phyloP scores from a whole-genome alignment of 2,113 vertebrate species.

The Aegithalos caudatus region DNA sequence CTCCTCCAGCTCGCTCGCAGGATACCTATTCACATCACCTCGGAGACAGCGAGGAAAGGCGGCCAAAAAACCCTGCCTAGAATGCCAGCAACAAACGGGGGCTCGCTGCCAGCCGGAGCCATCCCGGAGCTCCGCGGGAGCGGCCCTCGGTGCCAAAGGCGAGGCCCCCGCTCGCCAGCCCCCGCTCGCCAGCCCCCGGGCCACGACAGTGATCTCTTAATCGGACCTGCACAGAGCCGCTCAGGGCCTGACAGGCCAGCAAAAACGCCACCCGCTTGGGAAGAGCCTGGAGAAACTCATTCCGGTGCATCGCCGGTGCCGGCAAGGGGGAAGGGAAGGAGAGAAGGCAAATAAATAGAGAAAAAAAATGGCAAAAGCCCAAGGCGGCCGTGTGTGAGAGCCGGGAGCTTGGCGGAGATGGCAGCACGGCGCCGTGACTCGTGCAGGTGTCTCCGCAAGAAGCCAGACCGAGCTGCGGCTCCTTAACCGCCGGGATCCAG shows the following conservation, averaged over 20 bases:
- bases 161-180: too few species aligned
- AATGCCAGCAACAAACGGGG: slow-evolving; percentile 23
- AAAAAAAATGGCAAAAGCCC: slow-evolving; percentile 31
- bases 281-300: background rate
- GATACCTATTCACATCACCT: background rate
- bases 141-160: slow-evolving; percentile 31
- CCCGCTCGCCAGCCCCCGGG: too few species aligned
- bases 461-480: background rate
- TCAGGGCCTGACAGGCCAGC: background rate
- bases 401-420: background rate
- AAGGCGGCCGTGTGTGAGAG: background rate
- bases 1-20: background rate
- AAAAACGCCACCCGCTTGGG: background rate
- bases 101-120: slow-evolving; percentile 8
- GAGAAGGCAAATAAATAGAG: background rate
- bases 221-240: background rate
- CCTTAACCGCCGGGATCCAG: background rate
- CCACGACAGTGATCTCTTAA: slow-evolving; percentile 48
- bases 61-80: slow-evolving; percentile 43
- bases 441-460: slow-evolving; percentile 25
- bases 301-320: background rate
- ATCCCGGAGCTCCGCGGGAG: background rate
- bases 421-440: slow-evolving; percentile 9
- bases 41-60: slow-evolving; percentile 8
- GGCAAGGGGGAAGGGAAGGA: background rate